phyloP scores from a whole-genome alignment of 2,888 invertebrate species.

The Torymus tubicola region DNA sequence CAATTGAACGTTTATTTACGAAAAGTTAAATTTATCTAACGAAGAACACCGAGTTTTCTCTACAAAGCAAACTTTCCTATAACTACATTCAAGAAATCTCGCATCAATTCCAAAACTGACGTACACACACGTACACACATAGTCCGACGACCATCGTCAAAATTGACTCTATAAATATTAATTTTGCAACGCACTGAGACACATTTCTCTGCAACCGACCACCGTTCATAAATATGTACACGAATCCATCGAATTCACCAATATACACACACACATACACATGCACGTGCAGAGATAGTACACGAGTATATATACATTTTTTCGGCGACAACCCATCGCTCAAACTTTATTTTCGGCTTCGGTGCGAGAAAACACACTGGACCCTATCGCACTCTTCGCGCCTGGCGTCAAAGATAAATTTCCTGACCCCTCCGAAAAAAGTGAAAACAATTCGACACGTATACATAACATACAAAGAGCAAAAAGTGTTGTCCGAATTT shows the following conservation, averaged over 20 bases:
- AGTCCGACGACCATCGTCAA: not conserved
- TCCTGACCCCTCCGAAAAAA: not conserved
- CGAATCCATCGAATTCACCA: not conserved
- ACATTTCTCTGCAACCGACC: not conserved
- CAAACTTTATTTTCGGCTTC: conserved; percentile 36
- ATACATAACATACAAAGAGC: not conserved
- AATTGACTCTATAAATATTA: conserved; percentile 20
- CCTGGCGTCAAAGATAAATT: conserved; percentile 20
- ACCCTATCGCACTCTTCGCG: not conserved
- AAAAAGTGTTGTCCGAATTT: not conserved
- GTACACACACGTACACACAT: no score
- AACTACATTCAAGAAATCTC: no score
- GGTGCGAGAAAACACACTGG: not conserved
- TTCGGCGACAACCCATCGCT: conserved; percentile 14
- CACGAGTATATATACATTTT: not conserved
- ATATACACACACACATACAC: not conserved
- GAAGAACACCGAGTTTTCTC: no score
- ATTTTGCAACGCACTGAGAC: not conserved
- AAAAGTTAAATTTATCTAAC: no score
- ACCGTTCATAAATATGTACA: conserved; percentile 21
- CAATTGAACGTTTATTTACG: no score
- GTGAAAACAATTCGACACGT: not conserved
- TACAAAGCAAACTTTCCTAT: no score
- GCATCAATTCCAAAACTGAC: no score
- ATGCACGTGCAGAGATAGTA: not conserved